Percentiles rank a stretch among this genome's conserved stretches.
Evolutionary conservation across 2,888 invertebrate genomes (phyloP).

Genomic region (Microctonus hyperodae): DNA sequence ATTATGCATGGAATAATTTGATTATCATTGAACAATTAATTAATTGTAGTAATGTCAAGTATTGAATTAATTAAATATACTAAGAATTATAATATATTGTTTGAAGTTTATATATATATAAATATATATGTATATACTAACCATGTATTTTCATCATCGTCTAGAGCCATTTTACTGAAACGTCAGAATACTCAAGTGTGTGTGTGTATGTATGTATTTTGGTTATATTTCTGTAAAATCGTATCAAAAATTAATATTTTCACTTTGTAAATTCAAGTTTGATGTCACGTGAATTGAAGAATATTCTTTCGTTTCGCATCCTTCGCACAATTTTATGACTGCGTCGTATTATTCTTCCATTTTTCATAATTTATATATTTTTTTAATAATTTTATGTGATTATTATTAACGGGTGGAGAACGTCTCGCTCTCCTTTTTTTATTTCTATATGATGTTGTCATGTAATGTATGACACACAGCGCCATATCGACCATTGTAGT

Average conservation of each 20-base stretch:
- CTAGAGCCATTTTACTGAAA: conserved; percentile 66
- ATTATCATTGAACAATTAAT: neutral
- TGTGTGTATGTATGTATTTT: no score
- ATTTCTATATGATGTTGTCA: no score
- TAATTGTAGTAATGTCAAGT: neutral
- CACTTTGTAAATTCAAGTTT: conserved; percentile 13
- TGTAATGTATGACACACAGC: no score
- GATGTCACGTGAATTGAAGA: conserved; percentile 30
- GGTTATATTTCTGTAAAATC: neutral
- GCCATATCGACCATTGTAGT: no score
- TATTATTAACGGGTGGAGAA: neutral
- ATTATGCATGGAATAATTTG: neutral
- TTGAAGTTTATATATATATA: neutral
- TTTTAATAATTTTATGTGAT: no score
- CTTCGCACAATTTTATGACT: conserved; percentile 34
- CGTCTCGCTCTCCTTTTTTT: no score
- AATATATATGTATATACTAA: conserved; percentile 58
- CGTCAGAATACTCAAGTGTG: conserved; percentile 22
- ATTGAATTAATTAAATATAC: conserved; percentile 3
- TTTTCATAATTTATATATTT: conserved; percentile 32
- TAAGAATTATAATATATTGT: neutral
- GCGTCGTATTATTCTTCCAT: conserved; percentile 35
- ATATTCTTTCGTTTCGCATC: conserved; percentile 32
- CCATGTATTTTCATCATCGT: conserved; percentile 72
- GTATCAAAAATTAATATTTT: neutral